These are phyloP conservation scores for Oceanites oceanicus DNA, from an alignment of 2,113 vertebrate genomes.

Conservation along the genomic window DNA sequence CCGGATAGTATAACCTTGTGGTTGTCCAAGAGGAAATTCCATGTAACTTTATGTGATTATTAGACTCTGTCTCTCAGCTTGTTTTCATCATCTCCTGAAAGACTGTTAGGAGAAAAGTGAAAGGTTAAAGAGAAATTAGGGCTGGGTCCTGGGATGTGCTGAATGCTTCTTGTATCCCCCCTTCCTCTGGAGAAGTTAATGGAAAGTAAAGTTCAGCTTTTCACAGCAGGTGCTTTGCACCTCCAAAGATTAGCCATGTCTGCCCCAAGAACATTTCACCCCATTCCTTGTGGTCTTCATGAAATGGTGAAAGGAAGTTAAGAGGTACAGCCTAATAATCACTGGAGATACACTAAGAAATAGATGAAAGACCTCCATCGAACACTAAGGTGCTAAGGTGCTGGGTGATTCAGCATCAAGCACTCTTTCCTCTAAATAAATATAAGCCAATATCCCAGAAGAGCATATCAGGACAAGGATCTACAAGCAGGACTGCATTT, in stretches of 20 bases:
- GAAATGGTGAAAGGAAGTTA: neutral
- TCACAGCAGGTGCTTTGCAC: neutral
- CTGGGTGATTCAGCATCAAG: neutral
- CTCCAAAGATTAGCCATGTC: neutral
- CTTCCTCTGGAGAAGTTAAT: neutral
- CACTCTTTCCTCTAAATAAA: neutral
- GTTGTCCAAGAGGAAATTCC: conserved; percentile 44
- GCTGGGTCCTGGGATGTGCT: neutral
- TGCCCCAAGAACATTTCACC: neutral
- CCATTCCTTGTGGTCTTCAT: neutral
- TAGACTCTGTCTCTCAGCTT: conserved; percentile 23
- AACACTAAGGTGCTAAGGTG: neutral
- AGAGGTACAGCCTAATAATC: neutral
- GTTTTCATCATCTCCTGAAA: conserved; percentile 46
- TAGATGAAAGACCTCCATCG: neutral
- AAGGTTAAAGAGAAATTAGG: conserved; percentile 35
- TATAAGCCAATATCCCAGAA: neutral
- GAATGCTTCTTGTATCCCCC: neutral
- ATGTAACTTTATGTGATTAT: conserved; percentile 24
- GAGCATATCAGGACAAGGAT: neutral
- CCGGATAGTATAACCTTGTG: conserved; percentile 28
- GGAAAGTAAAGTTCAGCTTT: neutral
- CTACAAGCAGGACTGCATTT: neutral
- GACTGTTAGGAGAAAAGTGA: neutral
- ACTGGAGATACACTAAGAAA: neutral